phyloP scores from a whole-genome alignment of 2,797 vertebrate genomes.

The Morus bassanus region DNA sequence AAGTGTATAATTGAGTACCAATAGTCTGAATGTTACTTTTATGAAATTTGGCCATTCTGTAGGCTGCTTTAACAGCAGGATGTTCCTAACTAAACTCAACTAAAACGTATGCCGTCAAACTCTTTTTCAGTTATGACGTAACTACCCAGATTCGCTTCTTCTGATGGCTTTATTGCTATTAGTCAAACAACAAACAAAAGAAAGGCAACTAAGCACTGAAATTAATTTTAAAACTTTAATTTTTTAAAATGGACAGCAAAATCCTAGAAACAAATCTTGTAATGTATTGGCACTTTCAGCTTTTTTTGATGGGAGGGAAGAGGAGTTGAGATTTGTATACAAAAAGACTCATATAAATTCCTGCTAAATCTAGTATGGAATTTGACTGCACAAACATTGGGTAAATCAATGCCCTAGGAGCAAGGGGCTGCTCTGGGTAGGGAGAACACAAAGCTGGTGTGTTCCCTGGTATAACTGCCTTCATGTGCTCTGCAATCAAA shows the following conservation, averaged over 20 bases:
- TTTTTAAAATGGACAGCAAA: not conserved
- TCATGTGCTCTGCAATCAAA: not conserved
- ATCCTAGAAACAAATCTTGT: constrained; percentile 21
- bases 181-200: not conserved
- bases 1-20: constrained; percentile 66
- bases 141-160: constrained; percentile 10
- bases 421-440: not conserved
- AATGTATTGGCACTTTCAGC: not conserved
- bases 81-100: constrained; percentile 52
- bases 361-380: not conserved
- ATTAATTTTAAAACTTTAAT: not conserved
- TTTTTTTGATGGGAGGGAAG: not conserved
- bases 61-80: constrained; percentile 50
- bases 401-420: not conserved
- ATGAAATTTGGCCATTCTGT: constrained; percentile 45
- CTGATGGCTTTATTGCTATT: constrained; percentile 18
- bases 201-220: not conserved
- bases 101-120: constrained; percentile 30
- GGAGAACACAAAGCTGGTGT: not conserved
- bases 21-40: constrained; percentile 49
- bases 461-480: not conserved
- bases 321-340: not conserved
- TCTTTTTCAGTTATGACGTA: constrained; percentile 31
- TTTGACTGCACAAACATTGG: not conserved
- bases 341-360: not conserved